These are phyloP conservation scores for Rhea americana DNA, from an alignment of 2,113 vertebrate genomes.

Conservation along the genomic window DNA sequence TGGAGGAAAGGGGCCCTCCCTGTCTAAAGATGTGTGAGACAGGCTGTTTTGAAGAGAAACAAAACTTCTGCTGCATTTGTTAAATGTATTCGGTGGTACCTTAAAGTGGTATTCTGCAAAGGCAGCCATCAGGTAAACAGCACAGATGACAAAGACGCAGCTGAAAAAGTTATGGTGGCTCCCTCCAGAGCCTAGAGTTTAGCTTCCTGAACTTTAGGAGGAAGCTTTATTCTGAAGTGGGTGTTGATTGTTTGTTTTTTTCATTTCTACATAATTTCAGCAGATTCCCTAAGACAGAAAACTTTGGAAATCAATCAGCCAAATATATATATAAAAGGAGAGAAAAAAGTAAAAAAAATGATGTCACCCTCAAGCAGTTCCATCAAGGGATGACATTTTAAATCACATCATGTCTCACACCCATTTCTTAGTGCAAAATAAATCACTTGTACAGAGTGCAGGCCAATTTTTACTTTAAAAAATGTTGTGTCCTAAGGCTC, in stretches of 20 bases:
- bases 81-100: accelerated
- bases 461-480: constrained; percentile 86
- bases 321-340: constrained; percentile 54
- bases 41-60: background rate
- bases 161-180: background rate
- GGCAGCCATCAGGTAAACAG: background rate
- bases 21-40: background rate
- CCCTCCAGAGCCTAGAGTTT: constrained; percentile 25
- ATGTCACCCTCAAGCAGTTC: constrained; percentile 81
- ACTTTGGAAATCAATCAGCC: constrained; percentile 61
- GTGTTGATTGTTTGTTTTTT: constrained; percentile 20
- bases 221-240: background rate
- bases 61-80: background rate
- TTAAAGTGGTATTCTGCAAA: background rate
- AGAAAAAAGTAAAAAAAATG: constrained; percentile 43
- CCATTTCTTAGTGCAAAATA: constrained; percentile 89
- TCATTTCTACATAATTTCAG: constrained; percentile 59
- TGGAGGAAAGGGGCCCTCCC: background rate
- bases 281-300: constrained; percentile 69
- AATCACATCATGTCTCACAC: constrained; percentile 95
- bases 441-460: constrained; percentile 92
- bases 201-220: background rate
- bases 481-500: constrained; percentile 91
- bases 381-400: constrained; percentile 91
- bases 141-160: background rate